Evolutionary conservation across 1,140 invertebrate species (phyloP), one percentile per base, ranked within the genome.

Genomic region (Melanaphis sacchari): DNA sequence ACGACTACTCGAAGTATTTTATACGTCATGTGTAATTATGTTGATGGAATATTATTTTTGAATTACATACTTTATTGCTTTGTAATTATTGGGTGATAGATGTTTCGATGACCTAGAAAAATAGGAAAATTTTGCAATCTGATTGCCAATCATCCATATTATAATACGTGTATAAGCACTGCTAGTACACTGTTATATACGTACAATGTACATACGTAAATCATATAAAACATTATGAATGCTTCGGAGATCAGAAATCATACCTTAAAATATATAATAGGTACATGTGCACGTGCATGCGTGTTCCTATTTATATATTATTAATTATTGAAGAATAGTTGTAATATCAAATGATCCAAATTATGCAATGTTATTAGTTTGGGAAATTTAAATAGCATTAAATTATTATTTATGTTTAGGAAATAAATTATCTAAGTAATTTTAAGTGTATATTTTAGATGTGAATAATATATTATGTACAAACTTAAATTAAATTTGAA

Each of bases 71-170:
- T 76, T 76, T 15, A n/a, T 76, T 18, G 59, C 59, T 76, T 76
- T 76, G n/a, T 76, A 76, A 76, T 76, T 76, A 76, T 76, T n/a
- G 59, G n/a, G 59, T n/a, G 59, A 76, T 76, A n/a, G n/a, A n/a
- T 76, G 59, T 76, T 76, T 76, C n/a, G 59, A 76, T n/a, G 59
- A 76, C 59, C 59, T 76, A 76, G 59, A 76, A 76, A 76, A 76
- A 76, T 76, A n/a, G 31, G 59, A 76, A n/a, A n/a, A 76, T 76
- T 36, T 76, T n/a, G 59, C 59, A 76, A 76, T 66, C 59, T n/a
- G 59, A n/a, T 66, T 66, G 59, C 59, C 31, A 66, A n/a, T 76
- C 59, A 18, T 76, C 31, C n/a, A n/a, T n/a, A 76, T n/a, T n/a
- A 76, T n/a, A 36, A n/a, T 18, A 18, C 5, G 21, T 76, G 15